phyloP scores from a whole-genome alignment of 2,888 invertebrate genomes.

The Noctua pronuba region DNA sequence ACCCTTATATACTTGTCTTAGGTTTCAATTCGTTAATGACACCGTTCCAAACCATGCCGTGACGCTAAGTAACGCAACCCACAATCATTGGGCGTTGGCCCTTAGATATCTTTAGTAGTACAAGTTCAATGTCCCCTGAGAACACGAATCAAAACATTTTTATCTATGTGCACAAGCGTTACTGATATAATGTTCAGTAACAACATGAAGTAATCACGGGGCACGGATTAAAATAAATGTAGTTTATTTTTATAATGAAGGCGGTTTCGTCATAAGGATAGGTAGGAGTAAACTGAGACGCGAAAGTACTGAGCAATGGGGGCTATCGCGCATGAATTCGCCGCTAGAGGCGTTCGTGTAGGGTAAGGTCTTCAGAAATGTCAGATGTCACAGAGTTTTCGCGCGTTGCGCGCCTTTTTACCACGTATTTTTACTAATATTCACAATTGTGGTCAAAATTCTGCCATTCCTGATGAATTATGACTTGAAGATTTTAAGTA shows the following conservation, averaged over 20 bases:
- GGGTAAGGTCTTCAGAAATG: no score
- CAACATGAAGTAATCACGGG: not conserved
- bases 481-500: no score
- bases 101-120: constrained; percentile 24
- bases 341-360: no score
- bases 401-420: no score
- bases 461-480: no score
- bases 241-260: not conserved
- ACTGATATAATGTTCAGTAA: not conserved
- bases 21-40: not conserved
- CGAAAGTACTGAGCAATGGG: not conserved
- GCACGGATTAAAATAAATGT: not conserved
- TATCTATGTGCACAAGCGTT: not conserved
- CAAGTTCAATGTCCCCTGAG: constrained; percentile 47
- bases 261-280: no score
- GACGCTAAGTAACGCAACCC: not conserved
- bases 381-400: no score
- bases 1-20: not conserved
- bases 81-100: constrained; percentile 8
- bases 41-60: not conserved
- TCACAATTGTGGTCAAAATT: no score
- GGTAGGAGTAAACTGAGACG: not conserved
- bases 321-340: no score
- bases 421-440: no score
- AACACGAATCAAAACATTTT: constrained; percentile 32